Conservation (phyloP, 2,797 vertebrate species). For the Squalus acanthias region DNA sequence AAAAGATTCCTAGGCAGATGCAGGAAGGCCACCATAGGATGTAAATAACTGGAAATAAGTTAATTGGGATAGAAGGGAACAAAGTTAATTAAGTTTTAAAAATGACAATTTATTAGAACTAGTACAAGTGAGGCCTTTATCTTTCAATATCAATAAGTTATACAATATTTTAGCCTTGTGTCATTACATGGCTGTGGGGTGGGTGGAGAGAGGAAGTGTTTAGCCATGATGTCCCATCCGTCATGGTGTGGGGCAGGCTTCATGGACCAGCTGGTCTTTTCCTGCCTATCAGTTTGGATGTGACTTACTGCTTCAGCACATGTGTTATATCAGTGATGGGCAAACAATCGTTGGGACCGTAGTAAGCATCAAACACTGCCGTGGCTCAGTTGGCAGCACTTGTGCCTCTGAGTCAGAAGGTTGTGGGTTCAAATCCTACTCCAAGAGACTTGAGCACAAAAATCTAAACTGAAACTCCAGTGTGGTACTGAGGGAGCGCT, state of each 20-base stretch:
- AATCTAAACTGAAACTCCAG: too few species aligned
- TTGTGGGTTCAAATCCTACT: too few species aligned
- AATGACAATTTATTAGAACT: too few species aligned
- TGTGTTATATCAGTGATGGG: not conserved
- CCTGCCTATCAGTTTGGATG: not conserved
- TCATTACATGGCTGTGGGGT: not conserved
- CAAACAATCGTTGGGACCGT: not conserved
- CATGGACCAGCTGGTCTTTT: not conserved
- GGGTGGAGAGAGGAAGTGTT: not conserved
- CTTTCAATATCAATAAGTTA: not conserved
- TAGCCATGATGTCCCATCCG: not conserved
- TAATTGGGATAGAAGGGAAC: not conserved
- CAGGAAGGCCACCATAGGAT: not conserved
- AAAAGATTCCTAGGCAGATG: not conserved
- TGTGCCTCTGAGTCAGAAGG: too few species aligned
- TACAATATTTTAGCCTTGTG: not conserved
- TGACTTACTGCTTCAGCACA: not conserved
- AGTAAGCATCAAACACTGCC: not conserved
- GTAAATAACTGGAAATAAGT: not conserved
- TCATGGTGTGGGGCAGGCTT: not conserved
- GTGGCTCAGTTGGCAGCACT: too few species aligned
- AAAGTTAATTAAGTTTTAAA: not conserved
- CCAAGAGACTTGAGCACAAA: too few species aligned
- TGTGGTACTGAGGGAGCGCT: too few species aligned
- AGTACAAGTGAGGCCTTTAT: not conserved